Evolutionary conservation across 2,888 invertebrate species (phyloP), one percentile per base, ranked within the genome.

Genomic region (Scaptomyza cyrtandrae): DNA sequence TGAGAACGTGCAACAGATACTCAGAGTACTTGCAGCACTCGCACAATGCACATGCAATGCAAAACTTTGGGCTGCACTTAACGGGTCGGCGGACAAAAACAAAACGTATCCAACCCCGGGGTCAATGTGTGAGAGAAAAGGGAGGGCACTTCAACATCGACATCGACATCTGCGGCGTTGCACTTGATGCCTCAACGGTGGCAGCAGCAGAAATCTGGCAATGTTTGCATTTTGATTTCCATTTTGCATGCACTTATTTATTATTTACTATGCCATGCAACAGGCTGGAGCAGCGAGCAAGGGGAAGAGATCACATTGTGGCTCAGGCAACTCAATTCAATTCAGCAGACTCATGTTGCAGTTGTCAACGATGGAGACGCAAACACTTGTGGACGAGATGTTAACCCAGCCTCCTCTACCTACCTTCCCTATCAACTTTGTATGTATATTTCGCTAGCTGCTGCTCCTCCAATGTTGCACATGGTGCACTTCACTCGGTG

Each of bases 1-100:
- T 88, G 86, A 76, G 82, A 88, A 88, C 88, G 82, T 88, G 82
- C 88, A 81, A 78, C 82, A 86, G 80, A 79, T 85, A 82, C 75
- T 56, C 52, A 35, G 16, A 39, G 55, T 31, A 56, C 35, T 44
- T 33, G 50, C 68, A 43, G 39, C 33, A 43, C 13, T 68, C 39
- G 57, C 63, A 70, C 84, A 66, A 67, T 73, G 69, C 69, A 67
- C 55, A 66, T 64, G 81, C 80, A 80, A 84, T 71, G 48, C 58
- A 65, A 73, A 52, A 73, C 68, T 74, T 70, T 67, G 56, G 61
- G 67, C 48, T 86, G 73, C 86, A 86, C 88, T 83, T 88, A 83
- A 83, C 86, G 82, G 82, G 59, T 72, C 63, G 88, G 31, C 83
- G 65, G 60, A 69, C 62, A 86, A 68, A 79, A 80, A 86, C 88